phyloP scores from a whole-genome alignment of 2,113 vertebrate species.

The Pteronura brasiliensis region DNA sequence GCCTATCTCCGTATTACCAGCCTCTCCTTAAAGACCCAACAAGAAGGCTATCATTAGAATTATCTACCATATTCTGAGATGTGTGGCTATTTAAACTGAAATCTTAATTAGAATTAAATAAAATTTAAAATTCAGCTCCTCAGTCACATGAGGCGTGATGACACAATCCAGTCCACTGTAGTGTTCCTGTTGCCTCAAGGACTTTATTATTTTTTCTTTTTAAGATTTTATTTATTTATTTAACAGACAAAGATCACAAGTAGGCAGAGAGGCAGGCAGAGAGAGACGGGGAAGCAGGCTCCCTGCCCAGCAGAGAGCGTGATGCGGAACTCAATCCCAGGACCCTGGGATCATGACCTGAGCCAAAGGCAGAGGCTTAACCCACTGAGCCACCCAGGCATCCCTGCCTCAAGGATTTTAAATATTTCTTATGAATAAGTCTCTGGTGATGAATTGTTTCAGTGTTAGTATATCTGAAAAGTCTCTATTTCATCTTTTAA shows the following conservation, averaged over 20 bases:
- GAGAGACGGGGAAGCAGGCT: too few relatives aligned
- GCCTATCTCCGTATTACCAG: not conserved
- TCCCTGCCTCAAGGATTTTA: not conserved
- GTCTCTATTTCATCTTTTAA: not conserved
- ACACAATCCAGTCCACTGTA: not conserved
- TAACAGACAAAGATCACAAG: too few relatives aligned
- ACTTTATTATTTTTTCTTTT: not conserved
- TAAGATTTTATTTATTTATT: too few relatives aligned
- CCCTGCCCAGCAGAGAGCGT: too few relatives aligned
- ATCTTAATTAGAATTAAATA: constrained; percentile 33
- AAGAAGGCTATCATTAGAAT: constrained; percentile 3
- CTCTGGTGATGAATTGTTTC: not conserved
- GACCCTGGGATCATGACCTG: too few relatives aligned
- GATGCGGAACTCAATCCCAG: too few relatives aligned
- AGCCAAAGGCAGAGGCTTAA: too few relatives aligned
- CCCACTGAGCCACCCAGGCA: too few relatives aligned
- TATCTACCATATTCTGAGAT: not conserved
- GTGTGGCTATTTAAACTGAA: not conserved
- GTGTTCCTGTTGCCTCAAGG: not conserved
- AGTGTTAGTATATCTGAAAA: not conserved
- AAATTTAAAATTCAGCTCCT: constrained; percentile 15
- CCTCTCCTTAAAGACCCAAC: not conserved
- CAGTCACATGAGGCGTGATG: not conserved
- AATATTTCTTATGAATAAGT: not conserved
- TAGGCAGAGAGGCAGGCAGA: too few relatives aligned